A percentile compares a stretch with the other conserved stretches of the same genome.
Evolutionary conservation across 2,797 vertebrate species (phyloP).

Genomic region (Cebuella pygmaea): DNA sequence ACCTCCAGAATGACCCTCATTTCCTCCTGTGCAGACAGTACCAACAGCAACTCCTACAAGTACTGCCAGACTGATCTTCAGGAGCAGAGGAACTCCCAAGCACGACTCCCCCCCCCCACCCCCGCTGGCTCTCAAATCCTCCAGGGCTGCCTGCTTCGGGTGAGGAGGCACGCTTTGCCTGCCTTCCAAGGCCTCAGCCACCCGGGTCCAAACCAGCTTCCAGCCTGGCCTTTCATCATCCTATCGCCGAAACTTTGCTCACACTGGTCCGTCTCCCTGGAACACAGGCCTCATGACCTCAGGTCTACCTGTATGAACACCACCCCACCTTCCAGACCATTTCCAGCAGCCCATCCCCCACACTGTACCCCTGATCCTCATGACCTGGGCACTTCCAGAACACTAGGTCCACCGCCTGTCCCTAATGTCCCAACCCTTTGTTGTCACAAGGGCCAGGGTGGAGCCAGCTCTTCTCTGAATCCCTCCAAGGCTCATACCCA

Average conservation of each 20-base stretch:
- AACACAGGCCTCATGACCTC: fast-evolving
- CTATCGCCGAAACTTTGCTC: not conserved
- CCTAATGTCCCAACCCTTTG: not conserved
- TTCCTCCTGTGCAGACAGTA: not conserved
- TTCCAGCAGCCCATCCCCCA: not conserved
- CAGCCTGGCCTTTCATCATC: not conserved
- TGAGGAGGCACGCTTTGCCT: no score
- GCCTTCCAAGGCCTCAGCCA: not conserved
- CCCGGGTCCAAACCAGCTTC: not conserved
- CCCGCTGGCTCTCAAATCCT: no score
- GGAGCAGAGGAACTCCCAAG: not conserved
- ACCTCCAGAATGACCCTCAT: not conserved
- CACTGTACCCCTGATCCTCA: not conserved
- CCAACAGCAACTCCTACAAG: not conserved
- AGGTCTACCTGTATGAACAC: not conserved
- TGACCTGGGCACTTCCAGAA: not conserved
- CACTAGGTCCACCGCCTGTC: not conserved
- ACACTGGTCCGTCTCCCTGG: not conserved
- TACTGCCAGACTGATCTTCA: fast-evolving
- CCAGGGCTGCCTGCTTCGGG: not conserved
- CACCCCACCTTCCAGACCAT: not conserved
- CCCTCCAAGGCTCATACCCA: not conserved
- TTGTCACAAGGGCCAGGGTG: not conserved
- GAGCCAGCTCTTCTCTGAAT: not conserved
- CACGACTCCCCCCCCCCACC: no score